Percentiles rank a stretch among this genome's conserved stretches.
Evolutionary conservation across 2,797 vertebrate genomes (phyloP).

Genomic region (Cossypha caffra): DNA sequence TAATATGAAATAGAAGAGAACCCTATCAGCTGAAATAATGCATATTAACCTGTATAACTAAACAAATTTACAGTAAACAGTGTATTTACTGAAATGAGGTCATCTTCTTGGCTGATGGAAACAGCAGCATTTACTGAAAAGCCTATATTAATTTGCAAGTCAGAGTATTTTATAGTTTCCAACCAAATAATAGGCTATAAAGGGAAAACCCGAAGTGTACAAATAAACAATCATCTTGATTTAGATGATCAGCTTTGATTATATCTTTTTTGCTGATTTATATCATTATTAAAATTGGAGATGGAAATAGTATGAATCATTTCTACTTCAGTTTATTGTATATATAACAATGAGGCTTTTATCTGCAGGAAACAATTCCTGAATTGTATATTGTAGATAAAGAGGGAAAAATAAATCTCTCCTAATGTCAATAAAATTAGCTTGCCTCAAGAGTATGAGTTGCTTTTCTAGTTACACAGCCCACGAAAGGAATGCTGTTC

Average conservation of each 20-base stretch:
- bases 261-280: slow-evolving; percentile 21
- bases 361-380: slow-evolving; percentile 61
- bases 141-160: neutral
- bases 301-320: slow-evolving; percentile 5
- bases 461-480: slow-evolving; percentile 18
- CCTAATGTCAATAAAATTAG: slow-evolving; percentile 55
- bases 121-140: slow-evolving; percentile 9
- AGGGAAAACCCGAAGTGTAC: neutral
- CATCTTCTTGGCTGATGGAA: neutral
- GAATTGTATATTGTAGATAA: slow-evolving; percentile 46
- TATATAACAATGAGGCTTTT: slow-evolving; percentile 47
- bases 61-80: neutral
- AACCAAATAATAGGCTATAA: neutral
- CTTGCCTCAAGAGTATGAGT: slow-evolving; percentile 10
- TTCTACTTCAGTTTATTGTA: slow-evolving; percentile 46
- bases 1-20: neutral
- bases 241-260: slow-evolving; percentile 12
- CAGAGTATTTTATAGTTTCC: neutral
- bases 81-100: neutral
- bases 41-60: neutral
- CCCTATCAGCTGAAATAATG: neutral
- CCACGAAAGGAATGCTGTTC: neutral
- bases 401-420: slow-evolving; percentile 59
- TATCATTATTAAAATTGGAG: slow-evolving; percentile 7
- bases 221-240: slow-evolving; percentile 2